A percentile compares a stretch with the other conserved stretches of the same genome.
Evolutionary conservation across 2,888 invertebrate species (phyloP).

Genomic region (Ectropis crepuscularia): DNA sequence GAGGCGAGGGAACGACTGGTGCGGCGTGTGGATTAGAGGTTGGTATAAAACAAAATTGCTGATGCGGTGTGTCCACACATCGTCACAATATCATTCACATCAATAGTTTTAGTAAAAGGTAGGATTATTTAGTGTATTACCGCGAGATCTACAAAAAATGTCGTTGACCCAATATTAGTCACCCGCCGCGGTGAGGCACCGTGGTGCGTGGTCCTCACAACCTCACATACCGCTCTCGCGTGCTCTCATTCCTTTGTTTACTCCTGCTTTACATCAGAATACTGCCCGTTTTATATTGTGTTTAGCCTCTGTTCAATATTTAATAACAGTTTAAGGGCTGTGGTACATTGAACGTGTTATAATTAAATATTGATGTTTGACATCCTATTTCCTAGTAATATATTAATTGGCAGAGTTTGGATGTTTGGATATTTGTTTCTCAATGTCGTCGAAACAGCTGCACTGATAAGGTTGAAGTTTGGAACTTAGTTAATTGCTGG

Average conservation of each 20-base stretch:
- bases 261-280: slow-evolving; percentile 66
- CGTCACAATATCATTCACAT: no score
- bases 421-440: no score
- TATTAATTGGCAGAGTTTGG: not conserved
- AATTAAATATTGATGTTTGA: not conserved
- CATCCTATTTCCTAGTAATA: not conserved
- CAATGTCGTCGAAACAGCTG: no score
- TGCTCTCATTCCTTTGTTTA: slow-evolving; percentile 54
- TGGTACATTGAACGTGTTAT: not conserved
- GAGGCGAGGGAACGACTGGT: no score
- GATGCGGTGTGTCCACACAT: no score
- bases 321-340: slow-evolving; percentile 33
- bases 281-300: slow-evolving; percentile 47
- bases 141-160: slow-evolving; percentile 14
- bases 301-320: slow-evolving; percentile 42
- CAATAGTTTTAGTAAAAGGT: no score
- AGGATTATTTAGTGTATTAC: not conserved
- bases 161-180: slow-evolving; percentile 29
- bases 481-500: no score
- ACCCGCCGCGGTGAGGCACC: slow-evolving; percentile 4
- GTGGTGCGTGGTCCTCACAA: not conserved
- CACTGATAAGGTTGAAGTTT: no score
- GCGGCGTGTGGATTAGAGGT: no score
- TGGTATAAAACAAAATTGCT: no score
- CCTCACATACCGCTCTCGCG: slow-evolving; percentile 56